phyloP scores from a whole-genome alignment of 1,140 invertebrate genomes.

The Diachasma alloeum region DNA sequence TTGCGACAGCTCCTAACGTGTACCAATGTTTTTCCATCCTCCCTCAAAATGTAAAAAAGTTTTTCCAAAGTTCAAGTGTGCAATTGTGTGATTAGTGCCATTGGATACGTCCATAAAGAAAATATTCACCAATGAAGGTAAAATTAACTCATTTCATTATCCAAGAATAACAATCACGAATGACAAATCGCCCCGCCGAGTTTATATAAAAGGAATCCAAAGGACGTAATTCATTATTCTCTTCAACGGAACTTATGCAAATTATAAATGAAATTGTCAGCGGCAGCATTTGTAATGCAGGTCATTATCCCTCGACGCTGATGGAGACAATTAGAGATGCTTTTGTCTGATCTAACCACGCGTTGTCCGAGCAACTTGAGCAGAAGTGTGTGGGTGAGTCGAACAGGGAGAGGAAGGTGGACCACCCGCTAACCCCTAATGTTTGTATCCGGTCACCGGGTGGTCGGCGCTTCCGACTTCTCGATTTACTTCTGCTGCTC shows the following conservation, averaged over 20 bases:
- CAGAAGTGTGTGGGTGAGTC: background rate
- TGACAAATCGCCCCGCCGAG: background rate
- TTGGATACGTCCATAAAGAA: background rate
- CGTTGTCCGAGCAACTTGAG: slow-evolving; percentile 50
- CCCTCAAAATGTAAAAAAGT: background rate
- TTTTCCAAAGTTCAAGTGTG: background rate
- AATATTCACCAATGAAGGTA: background rate
- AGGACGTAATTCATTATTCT: slow-evolving; percentile 41
- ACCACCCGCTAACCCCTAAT: slow-evolving; percentile 56
- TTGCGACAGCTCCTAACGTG: background rate
- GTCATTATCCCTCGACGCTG: slow-evolving; percentile 48
- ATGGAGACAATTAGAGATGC: slow-evolving; percentile 55
- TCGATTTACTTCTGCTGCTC: background rate
- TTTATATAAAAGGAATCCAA: background rate
- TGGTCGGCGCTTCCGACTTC: slow-evolving; percentile 37
- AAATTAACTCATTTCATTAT: background rate
- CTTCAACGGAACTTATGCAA: slow-evolving; percentile 54
- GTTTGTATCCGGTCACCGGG: slow-evolving; percentile 52
- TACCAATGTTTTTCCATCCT: background rate
- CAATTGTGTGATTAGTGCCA: background rate
- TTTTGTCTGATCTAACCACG: slow-evolving; percentile 46
- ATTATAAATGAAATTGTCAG: slow-evolving; percentile 58
- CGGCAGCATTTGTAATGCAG: slow-evolving; percentile 35
- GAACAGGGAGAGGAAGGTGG: slow-evolving; percentile 17
- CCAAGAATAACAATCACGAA: background rate